Evolutionary conservation across 2,797 vertebrate genomes (phyloP).

Genomic region (Erpetoichthys calabaricus): DNA sequence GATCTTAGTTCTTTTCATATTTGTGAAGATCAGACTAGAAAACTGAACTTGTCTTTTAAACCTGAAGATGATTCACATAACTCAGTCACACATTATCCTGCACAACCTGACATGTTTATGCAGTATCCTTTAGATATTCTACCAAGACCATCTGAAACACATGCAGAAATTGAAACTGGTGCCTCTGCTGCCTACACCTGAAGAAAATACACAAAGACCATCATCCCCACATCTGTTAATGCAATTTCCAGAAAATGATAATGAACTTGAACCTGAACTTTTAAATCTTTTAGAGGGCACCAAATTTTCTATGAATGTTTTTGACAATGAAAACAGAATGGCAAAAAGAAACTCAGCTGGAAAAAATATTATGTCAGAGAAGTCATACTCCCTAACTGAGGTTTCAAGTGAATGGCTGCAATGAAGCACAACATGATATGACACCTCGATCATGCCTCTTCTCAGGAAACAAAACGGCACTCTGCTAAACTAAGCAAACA

Average conservation of each 20-base stretch:
- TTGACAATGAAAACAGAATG: not conserved
- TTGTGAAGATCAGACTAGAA: too few relatives aligned
- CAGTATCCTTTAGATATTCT: too few relatives aligned
- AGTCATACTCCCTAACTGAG: not conserved
- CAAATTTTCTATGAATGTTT: not conserved
- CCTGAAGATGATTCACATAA: too few relatives aligned
- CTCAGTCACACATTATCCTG: too few relatives aligned
- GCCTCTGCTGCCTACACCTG: too few relatives aligned
- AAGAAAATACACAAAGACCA: too few relatives aligned
- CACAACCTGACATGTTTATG: too few relatives aligned
- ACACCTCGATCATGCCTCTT: slow-evolving; percentile 34
- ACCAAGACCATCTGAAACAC: too few relatives aligned
- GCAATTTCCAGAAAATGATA: slow-evolving; percentile 8
- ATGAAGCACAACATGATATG: not conserved
- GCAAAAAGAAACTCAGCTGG: slow-evolving; percentile 8
- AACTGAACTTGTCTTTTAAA: too few relatives aligned
- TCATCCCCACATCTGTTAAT: too few relatives aligned
- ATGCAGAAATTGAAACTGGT: too few relatives aligned
- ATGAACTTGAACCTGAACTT: slow-evolving; percentile 26
- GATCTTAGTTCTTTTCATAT: not conserved
- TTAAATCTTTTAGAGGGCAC: slow-evolving; percentile 1
- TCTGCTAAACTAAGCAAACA: slow-evolving; percentile 41
- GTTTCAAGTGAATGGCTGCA: slow-evolving; percentile 13
- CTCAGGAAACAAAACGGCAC: slow-evolving; percentile 30
- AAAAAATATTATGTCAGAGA: slow-evolving; percentile 1